phyloP scores from a whole-genome alignment of 2,113 vertebrate species.

The Scortum barcoo region DNA sequence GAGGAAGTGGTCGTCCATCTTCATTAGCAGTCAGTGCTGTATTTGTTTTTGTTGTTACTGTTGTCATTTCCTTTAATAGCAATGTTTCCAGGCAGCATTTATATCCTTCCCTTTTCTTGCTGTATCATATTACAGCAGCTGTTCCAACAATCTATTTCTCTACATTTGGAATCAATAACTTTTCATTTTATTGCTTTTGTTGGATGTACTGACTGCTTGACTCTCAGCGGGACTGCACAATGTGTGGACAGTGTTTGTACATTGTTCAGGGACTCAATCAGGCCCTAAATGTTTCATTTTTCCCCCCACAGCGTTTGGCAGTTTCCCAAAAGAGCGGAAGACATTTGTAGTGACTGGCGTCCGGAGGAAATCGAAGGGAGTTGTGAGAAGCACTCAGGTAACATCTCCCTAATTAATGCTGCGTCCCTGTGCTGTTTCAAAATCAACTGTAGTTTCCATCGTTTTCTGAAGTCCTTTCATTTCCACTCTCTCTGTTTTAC shows the following conservation, averaged over 20 bases:
- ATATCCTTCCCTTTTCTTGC: conserved; percentile 1
- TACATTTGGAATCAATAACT: conserved; percentile 60
- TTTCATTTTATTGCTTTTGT: conserved; percentile 54
- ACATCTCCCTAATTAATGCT: conserved; percentile 53
- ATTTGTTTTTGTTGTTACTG: no score
- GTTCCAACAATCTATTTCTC: conserved; percentile 51
- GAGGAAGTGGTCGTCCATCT: no score
- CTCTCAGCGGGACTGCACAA: conserved; percentile 27
- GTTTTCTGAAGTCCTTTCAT: conserved; percentile 11
- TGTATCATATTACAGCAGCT: conserved; percentile 31
- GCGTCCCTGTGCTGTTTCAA: conserved; percentile 24
- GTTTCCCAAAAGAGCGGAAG: conserved; percentile 71
- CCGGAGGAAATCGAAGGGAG: conserved; percentile 65
- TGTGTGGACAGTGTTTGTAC: conserved; percentile 35
- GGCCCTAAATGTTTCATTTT: conserved; percentile 74
- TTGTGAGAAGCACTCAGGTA: conserved; percentile 62
- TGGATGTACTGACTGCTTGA: conserved; percentile 29
- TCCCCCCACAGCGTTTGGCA: conserved; percentile 74
- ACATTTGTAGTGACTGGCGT: conserved; percentile 69
- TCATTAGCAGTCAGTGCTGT: no score
- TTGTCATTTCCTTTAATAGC: no score
- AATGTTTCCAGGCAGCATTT: conserved; percentile 16
- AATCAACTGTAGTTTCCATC: conserved; percentile 36
- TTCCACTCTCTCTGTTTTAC: conserved; percentile 29
- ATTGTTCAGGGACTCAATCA: conserved; percentile 58